These are phyloP conservation scores for Embiotoca jacksoni DNA, from an alignment of 2,113 vertebrate genomes.

Conservation along the genomic window DNA sequence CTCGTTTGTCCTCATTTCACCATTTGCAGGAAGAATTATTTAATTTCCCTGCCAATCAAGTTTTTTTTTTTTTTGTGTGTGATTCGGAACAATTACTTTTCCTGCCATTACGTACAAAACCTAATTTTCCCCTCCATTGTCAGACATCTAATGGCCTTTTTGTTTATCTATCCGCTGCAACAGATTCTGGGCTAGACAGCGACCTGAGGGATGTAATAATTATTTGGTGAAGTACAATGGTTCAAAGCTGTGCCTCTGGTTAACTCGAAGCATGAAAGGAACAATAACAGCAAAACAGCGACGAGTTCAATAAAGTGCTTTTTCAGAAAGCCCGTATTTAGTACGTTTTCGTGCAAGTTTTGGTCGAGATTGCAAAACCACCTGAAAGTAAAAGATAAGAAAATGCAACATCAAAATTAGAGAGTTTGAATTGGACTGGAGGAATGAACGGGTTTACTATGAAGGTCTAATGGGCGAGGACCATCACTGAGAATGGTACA, in stretches of 20 bases:
- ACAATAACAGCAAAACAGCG: conserved; percentile 15
- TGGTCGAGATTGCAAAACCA: background rate
- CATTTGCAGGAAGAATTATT: conserved; percentile 38
- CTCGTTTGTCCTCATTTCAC: conserved; percentile 44
- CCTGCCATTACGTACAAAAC: conserved; percentile 57
- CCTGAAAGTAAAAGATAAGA: conserved; percentile 16
- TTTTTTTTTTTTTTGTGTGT: conserved; percentile 46
- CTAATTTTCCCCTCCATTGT: conserved; percentile 56
- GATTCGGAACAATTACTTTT: conserved; percentile 54
- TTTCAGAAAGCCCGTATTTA: background rate
- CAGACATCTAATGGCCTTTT: conserved; percentile 52
- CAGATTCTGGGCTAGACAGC: conserved; percentile 51
- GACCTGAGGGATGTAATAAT: conserved; percentile 40
- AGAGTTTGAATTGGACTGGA: background rate
- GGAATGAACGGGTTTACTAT: no score
- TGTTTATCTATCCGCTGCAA: conserved; percentile 46
- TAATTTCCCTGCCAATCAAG: conserved; percentile 45
- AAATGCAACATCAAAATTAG: background rate
- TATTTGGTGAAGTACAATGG: conserved; percentile 53
- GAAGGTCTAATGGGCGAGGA: no score
- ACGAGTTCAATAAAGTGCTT: background rate
- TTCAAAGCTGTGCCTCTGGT: conserved; percentile 39
- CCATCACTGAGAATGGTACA: no score
- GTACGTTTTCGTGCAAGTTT: background rate
- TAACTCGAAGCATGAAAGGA: conserved; percentile 20